A percentile compares a stretch with the other conserved stretches of the same genome.
phyloP scores from a whole-genome alignment of 2,797 vertebrate genomes.

The Enteromius mattozi region DNA sequence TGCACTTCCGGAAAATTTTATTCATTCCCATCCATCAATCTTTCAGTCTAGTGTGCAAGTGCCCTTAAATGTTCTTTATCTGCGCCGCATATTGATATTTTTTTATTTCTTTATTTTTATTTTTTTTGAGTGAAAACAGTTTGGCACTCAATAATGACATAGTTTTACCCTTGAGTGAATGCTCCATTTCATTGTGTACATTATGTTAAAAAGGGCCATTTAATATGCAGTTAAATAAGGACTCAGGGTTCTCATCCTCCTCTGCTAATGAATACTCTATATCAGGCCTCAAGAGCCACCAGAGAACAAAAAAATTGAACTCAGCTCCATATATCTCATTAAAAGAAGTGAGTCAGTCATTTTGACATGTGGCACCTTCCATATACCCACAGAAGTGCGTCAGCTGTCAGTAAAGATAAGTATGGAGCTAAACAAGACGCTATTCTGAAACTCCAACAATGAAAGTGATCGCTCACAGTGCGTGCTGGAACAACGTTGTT shows the following conservation, averaged over 20 bases:
- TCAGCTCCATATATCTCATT: conserved; percentile 36
- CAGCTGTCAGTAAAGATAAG: conserved; percentile 28
- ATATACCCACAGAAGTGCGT: conserved; percentile 14
- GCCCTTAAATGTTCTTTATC: conserved; percentile 6
- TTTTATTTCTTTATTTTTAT: too few relatives aligned
- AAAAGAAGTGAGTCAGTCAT: conserved; percentile 46
- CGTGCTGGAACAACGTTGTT: neutral
- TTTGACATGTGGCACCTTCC: conserved; percentile 33
- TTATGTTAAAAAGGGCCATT: neutral
- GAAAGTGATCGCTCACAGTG: neutral
- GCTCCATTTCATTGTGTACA: conserved; percentile 32
- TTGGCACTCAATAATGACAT: conserved; percentile 38
- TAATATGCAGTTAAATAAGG: conserved; percentile 7
- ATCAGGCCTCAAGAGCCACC: conserved; percentile 31
- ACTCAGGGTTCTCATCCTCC: conserved; percentile 23
- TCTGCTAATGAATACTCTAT: conserved; percentile 51
- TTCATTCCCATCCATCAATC: neutral
- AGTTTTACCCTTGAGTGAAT: conserved; percentile 18
- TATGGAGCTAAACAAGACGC: neutral
- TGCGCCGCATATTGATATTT: neutral
- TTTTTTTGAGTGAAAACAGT: neutral
- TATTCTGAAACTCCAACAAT: conserved; percentile 27
- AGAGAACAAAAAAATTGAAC: conserved; percentile 31
- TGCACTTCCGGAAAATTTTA: neutral
- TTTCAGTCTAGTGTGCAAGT: neutral